Percentiles rank a stretch among this genome's conserved stretches.
Conservation (phyloP, 2,888 invertebrate species). For the Tetropium fuscum region DNA sequence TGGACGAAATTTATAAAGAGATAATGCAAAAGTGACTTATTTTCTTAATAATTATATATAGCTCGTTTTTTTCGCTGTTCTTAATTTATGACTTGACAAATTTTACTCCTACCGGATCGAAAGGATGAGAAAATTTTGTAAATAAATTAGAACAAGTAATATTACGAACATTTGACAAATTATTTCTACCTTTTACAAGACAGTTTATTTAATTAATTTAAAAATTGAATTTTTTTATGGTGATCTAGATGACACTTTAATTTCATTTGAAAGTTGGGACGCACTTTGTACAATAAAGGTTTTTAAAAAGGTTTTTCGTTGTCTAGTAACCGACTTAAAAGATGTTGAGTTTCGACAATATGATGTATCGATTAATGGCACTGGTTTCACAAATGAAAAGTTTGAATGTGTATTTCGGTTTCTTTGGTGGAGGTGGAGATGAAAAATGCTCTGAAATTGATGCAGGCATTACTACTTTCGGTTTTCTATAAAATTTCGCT, state of each 20-base stretch:
- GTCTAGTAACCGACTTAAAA: not conserved
- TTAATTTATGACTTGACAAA: slow-evolving; percentile 7
- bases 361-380: not conserved
- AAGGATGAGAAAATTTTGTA: slow-evolving; percentile 2
- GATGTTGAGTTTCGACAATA: slow-evolving; percentile 4
- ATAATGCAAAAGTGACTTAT: no score
- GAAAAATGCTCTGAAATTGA: not conserved
- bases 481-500: no score
- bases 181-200: slow-evolving; percentile 1
- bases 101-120: slow-evolving; percentile 8
- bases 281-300: not conserved
- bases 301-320: slow-evolving; percentile 3
- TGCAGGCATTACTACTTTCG: not conserved
- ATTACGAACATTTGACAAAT: not conserved
- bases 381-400: not conserved
- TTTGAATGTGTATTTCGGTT: no score
- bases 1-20: no score
- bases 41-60: no score
- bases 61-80: slow-evolving; percentile 6
- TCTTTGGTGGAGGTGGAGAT: no score
- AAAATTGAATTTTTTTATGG: not conserved
- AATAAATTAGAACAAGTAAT: slow-evolving; percentile 8
- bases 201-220: slow-evolving; percentile 4
- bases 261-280: slow-evolving; percentile 2
- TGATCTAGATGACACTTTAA: slow-evolving; percentile 2